phyloP scores from a whole-genome alignment of 35 echinoderm and acorn worm genomes.

The Lytechinus pictus region DNA sequence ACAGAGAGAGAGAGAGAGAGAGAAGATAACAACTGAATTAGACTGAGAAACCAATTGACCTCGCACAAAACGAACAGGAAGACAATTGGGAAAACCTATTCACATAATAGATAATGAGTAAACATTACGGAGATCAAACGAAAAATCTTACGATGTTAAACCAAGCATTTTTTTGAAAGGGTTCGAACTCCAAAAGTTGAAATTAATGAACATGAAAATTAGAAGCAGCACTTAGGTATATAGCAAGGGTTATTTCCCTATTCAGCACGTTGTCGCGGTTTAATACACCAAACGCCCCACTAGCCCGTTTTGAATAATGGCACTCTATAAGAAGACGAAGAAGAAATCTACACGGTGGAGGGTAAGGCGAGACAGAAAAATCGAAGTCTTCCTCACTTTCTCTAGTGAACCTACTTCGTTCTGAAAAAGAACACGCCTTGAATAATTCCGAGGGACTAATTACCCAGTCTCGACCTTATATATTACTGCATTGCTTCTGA shows the following conservation, averaged over 20 bases:
- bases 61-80: too few relatives aligned
- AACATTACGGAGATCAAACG: background rate
- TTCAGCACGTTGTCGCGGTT: background rate
- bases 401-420: background rate
- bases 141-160: background rate
- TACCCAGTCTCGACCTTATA: background rate
- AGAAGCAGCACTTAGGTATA: background rate
- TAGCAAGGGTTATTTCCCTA: background rate
- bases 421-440: background rate
- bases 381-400: background rate
- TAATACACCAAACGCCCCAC: background rate
- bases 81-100: too few relatives aligned
- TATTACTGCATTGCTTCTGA: background rate
- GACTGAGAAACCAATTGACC: too few relatives aligned
- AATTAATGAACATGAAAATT: background rate
- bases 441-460: conserved; percentile 19
- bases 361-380: background rate
- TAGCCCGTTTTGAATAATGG: background rate
- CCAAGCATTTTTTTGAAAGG: background rate
- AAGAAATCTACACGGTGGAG: background rate
- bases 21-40: too few relatives aligned
- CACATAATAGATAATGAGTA: too few relatives aligned
- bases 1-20: background rate
- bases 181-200: too few relatives aligned
- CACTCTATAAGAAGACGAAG: background rate